Conservation (phyloP, 2,797 vertebrate genomes). For the Girardinus metallicus region DNA sequence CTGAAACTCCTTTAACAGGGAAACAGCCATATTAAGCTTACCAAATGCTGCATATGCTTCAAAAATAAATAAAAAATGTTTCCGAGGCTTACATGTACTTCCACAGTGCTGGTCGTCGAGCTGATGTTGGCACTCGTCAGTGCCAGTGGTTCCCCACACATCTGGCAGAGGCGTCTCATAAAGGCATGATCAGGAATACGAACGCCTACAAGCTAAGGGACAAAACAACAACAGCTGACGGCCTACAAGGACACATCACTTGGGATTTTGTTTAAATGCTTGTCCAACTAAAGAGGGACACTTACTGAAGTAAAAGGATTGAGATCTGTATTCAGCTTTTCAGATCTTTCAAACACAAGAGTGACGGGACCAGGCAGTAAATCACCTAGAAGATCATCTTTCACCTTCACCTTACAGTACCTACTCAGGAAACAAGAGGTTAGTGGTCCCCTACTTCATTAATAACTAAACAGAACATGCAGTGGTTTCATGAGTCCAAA, state of each 20-base stretch:
- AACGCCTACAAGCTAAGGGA: slow-evolving; percentile 89
- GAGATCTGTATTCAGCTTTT: slow-evolving; percentile 87
- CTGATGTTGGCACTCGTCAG: slow-evolving; percentile 96
- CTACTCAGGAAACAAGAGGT: slow-evolving; percentile 59
- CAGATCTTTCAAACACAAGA: slow-evolving; percentile 88
- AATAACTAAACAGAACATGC: not conserved
- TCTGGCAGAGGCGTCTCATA: slow-evolving; percentile 86
- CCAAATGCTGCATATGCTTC: not conserved
- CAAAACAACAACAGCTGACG: not conserved
- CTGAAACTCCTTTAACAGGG: slow-evolving; percentile 87
- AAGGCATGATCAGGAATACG: slow-evolving; percentile 91
- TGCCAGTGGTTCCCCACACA: slow-evolving; percentile 88
- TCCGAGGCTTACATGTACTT: slow-evolving; percentile 78
- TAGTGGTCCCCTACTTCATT: not conserved
- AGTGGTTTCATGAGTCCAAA: not conserved
- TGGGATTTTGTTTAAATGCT: not conserved
- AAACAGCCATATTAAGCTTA: slow-evolving; percentile 6
- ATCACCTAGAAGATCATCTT: slow-evolving; percentile 83
- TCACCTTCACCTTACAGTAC: slow-evolving; percentile 88
- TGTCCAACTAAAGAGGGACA: not conserved
- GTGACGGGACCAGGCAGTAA: slow-evolving; percentile 95
- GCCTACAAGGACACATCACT: not conserved
- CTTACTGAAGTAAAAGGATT: slow-evolving; percentile 94
- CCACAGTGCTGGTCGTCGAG: slow-evolving; percentile 86
- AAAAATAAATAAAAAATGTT: not conserved